These are phyloP conservation scores for Coenobita brevimanus DNA, from an alignment of 1,140 invertebrate species.

Conservation along the genomic window DNA sequence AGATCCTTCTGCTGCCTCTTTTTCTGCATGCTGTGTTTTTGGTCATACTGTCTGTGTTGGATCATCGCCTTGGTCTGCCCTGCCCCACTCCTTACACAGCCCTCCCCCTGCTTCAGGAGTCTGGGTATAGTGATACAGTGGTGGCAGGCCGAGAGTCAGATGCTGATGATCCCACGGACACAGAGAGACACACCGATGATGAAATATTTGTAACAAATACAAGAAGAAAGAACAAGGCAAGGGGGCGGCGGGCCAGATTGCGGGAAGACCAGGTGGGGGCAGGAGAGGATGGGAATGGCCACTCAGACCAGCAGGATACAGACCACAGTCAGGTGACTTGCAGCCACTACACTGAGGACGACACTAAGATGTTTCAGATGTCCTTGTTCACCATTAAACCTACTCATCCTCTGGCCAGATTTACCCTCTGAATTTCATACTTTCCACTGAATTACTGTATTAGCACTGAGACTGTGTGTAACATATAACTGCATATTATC, in stretches of 20 bases:
- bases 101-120: conserved; percentile 34
- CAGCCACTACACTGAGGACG: too few relatives aligned
- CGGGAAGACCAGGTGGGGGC: conserved; percentile 10
- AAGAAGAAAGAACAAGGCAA: conserved; percentile 23
- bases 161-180: conserved; percentile 42
- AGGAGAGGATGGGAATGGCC: conserved; percentile 4
- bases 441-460: too few relatives aligned
- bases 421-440: too few relatives aligned
- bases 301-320: too few relatives aligned
- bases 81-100: not conserved
- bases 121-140: conserved; percentile 39
- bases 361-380: too few relatives aligned
- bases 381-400: too few relatives aligned
- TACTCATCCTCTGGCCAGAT: too few relatives aligned
- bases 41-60: not conserved
- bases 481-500: too few relatives aligned
- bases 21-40: conserved; percentile 7
- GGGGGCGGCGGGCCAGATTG: conserved; percentile 9
- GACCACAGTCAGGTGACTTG: not conserved
- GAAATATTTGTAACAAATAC: not conserved
- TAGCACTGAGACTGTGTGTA: too few relatives aligned
- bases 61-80: not conserved
- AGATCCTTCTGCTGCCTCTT: conserved; percentile 27
- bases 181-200: conserved; percentile 36
- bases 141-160: conserved; percentile 41